Evolutionary conservation across 2,888 invertebrate genomes (phyloP), one percentile per base, ranked within the genome.

Genomic region (Cheilosia scutellata): DNA sequence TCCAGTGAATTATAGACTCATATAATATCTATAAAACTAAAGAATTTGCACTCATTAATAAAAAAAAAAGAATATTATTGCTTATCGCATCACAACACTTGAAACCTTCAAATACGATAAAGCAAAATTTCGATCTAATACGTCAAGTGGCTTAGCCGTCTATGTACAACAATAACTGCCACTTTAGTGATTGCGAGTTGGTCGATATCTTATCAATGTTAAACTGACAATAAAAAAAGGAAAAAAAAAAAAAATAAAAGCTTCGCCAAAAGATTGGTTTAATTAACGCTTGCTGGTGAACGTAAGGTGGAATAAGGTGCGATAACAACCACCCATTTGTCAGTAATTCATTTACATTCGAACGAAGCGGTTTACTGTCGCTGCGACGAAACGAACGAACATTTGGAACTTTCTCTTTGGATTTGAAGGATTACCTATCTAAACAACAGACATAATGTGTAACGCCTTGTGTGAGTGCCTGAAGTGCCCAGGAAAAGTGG

Each of bases 401-500:
- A 31, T 47, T 33, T 57, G 40, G 27, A 53, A 16, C 5, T n/a
- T 70, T 42, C 44, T 55, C 42, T 42, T 44, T 31, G 68, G 31
- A 13, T 13, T 37, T 29, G 42, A 66, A 75, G 53, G 44, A 75
- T 62, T 16, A 47, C 9, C 62, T 40, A n/a, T 0, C 62, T 40
- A 29, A 68, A 62, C 42, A 11, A 62, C 49, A 5, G 13, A 47
- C 55, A 89, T 89, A 74, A 91, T 91, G 91, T 90, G 91, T 80
- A 87, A 89, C 75, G 90, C 90, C 82, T 78, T 89, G 9, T 91
- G 90, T 82, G 91, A 91, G 87, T 89, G 89, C 79, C 80, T 91
- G 0, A 91, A 91, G 87, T 91, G 91, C 77, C 91, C 91, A 13
- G 91, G 89, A 87, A 90, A 90, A 87, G 89, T 91, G 20, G 82